A percentile compares a stretch with the other conserved stretches of the same genome.
phyloP scores from a whole-genome alignment of 2,797 vertebrate species.

The Coregonus sp. region DNA sequence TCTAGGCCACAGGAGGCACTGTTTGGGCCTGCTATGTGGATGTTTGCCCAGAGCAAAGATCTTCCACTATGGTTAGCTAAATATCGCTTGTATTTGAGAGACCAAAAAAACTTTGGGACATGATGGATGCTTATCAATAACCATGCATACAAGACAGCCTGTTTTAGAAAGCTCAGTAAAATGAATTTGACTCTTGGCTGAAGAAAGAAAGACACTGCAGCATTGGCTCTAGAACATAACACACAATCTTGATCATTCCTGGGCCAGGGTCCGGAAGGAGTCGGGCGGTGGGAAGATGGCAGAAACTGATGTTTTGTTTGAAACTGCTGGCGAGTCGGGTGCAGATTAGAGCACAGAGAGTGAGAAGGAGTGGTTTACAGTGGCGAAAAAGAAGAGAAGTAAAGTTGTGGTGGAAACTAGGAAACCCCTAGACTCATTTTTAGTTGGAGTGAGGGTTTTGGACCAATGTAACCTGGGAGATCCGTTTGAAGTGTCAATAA shows the following conservation, averaged over 20 bases:
- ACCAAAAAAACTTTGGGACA: not conserved
- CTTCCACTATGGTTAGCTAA: not conserved
- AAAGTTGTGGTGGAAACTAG: too few species aligned
- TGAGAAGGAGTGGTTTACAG: too few species aligned
- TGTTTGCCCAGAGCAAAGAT: slow-evolving; percentile 52
- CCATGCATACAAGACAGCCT: not conserved
- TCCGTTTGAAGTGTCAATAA: too few species aligned
- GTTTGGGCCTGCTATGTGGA: not conserved
- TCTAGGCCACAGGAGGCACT: slow-evolving; percentile 32
- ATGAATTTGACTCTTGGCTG: not conserved
- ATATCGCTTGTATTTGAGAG: slow-evolving; percentile 13
- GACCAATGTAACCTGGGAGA: too few species aligned
- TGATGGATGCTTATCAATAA: not conserved
- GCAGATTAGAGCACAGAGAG: too few species aligned
- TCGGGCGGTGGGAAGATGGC: too few species aligned
- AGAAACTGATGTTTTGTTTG: too few species aligned
- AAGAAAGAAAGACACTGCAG: not conserved
- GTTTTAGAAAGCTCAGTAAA: not conserved
- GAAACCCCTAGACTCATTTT: too few species aligned
- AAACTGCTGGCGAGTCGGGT: too few species aligned
- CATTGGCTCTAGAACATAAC: not conserved
- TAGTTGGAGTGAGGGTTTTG: too few species aligned
- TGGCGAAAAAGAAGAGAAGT: too few species aligned
- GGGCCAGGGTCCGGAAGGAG: slow-evolving; percentile 29
- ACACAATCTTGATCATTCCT: slow-evolving; percentile 22